These are phyloP conservation scores for Cantharis flavilabris DNA, from an alignment of 2,888 invertebrate species.

Conservation along the genomic window DNA sequence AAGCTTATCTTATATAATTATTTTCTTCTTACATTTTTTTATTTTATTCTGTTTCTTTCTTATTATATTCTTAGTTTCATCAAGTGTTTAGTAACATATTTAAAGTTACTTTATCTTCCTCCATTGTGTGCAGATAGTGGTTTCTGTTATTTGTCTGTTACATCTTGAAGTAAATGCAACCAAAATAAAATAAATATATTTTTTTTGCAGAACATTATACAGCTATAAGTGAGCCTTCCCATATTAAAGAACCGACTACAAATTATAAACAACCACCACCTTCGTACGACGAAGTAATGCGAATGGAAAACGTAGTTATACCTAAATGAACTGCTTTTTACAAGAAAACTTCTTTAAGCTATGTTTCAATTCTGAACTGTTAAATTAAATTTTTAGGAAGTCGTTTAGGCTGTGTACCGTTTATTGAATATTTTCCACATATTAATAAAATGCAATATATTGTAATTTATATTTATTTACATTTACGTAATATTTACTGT, in stretches of 20 bases:
- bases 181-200: background rate
- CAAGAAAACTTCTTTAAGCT: background rate
- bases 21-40: no score
- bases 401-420: no score
- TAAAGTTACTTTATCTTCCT: no score
- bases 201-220: background rate
- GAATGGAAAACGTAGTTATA: background rate
- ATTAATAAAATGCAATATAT: no score
- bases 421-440: no score
- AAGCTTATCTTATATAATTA: no score
- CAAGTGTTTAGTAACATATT: no score
- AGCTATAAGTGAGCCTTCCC: background rate
- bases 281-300: background rate
- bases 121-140: no score
- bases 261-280: background rate
- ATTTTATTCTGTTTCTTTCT: no score
- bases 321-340: background rate
- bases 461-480: no score
- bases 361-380: background rate
- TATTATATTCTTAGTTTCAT: no score
- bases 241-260: background rate
- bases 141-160: no score
- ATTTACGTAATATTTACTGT: background rate
- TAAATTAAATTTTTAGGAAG: background rate
- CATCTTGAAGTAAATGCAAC: background rate